Base-by-base conservation (phyloP, 2,113 vertebrate genomes). In the Perccottus glenii region DNA sequence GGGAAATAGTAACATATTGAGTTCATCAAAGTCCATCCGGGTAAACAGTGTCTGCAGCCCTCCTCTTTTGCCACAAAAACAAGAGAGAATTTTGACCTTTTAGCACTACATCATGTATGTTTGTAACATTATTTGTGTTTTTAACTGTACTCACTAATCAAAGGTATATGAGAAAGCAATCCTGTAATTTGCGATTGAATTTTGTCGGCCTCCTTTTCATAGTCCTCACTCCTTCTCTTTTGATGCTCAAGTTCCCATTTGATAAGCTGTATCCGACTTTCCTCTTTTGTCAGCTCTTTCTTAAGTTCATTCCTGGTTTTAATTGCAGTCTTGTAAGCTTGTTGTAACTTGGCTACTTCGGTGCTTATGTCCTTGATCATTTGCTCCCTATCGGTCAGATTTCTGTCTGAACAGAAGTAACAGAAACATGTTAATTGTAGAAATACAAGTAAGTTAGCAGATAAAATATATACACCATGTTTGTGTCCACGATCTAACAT, bases 41-140 rank as follows among this genome's bases (percentile, higher is more conserved):
- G 75, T 42, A 72, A 64, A 69, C 91, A 92, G 53, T 73, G 82
- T 67, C 75, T 88, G 78, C 91, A 92, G 70, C 87, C 87, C 1
- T 71, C 85, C 56, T 63, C 91, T 92, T 78, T 70, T 55, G 8
- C 12, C 11, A 40, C 65, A 77, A 36, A 69, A 12, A 47, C 60
- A 3, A 11, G 12, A 53, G 47, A 55, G 11, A 5, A 52, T 33
- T 12, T 60, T 44, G 4, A 43, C 32, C 5, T 48, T 2, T 44
- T 51, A 27, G 47, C 9, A 27, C 2, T 16, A 15, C 9, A 42
- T 8, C 15, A 27, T 38, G 14, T 0, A n/a, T 6, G 7, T 12
- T 11, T 2, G 11, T 33, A 6, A 12, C 19, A 36, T 43, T 11
- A 6, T 33, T 33, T 55, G 33, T 16, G 44, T 11, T 14, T 46